phyloP scores from a whole-genome alignment of 2,797 vertebrate genomes.

The Pelodytes ibericus region DNA sequence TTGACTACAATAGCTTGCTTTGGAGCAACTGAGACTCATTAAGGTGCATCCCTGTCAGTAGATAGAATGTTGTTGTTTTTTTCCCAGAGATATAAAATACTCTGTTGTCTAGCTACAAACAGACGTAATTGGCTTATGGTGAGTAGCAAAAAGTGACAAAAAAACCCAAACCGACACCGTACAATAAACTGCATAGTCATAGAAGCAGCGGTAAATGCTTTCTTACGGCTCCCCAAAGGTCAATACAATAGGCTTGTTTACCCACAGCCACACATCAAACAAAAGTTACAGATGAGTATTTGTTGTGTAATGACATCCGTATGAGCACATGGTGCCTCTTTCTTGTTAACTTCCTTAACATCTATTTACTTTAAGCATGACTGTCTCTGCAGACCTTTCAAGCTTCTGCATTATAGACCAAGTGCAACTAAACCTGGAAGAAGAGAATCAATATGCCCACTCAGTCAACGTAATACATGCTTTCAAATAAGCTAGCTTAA shows the following conservation, averaged over 20 bases:
- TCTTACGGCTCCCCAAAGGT: not conserved
- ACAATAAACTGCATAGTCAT: not conserved
- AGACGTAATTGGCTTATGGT: not conserved
- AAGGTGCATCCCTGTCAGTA: too few relatives aligned
- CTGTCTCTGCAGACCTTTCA: constrained; percentile 12
- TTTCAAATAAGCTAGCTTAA: constrained; percentile 21
- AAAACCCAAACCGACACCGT: too few relatives aligned
- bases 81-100: not conserved
- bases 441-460: constrained; percentile 40
- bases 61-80: not conserved
- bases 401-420: constrained; percentile 25
- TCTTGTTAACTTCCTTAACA: constrained; percentile 14
- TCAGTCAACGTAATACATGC: constrained; percentile 32
- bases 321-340: not conserved
- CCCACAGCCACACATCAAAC: not conserved
- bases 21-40: too few relatives aligned
- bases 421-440: constrained; percentile 31
- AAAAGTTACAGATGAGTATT: not conserved
- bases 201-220: not conserved
- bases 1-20: too few relatives aligned
- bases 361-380: constrained; percentile 12
- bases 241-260: not conserved
- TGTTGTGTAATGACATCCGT: not conserved
- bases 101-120: not conserved
- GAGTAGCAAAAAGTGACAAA: not conserved